Evolutionary conservation across 2,113 vertebrate species (phyloP).

Genomic region (Mionectes macconnelli): DNA sequence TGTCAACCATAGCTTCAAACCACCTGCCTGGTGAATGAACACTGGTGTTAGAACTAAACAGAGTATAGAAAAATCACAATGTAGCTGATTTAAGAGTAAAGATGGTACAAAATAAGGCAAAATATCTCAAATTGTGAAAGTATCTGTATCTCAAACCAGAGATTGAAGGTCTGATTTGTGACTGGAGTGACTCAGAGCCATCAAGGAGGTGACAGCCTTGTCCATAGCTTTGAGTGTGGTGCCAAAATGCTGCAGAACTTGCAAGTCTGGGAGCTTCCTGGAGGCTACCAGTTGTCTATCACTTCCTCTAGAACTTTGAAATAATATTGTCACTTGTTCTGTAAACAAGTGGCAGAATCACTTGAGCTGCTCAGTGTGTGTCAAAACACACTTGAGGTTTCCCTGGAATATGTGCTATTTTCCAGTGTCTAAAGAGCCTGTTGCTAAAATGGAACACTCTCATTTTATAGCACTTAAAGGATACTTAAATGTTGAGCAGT

Average conservation of each 20-base stretch:
- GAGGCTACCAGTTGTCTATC: conserved; percentile 7
- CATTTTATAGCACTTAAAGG: background rate
- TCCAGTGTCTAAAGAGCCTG: background rate
- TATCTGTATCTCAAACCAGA: accelerated
- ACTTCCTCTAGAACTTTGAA: background rate
- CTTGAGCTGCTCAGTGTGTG: background rate
- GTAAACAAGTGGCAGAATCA: conserved; percentile 29
- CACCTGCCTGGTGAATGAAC: background rate
- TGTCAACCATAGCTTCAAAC: background rate
- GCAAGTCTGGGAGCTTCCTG: background rate
- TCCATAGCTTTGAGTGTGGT: background rate
- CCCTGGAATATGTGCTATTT: background rate
- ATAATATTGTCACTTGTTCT: conserved; percentile 25
- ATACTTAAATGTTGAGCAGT: background rate
- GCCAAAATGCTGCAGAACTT: background rate
- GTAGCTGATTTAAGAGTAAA: background rate
- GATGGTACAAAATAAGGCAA: background rate
- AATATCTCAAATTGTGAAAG: background rate
- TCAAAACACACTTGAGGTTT: conserved; percentile 9
- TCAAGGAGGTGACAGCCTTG: background rate
- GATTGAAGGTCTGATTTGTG: background rate
- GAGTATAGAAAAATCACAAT: background rate
- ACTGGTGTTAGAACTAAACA: accelerated
- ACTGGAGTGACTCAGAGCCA: background rate
- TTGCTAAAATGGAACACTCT: background rate